A percentile compares a stretch with the other conserved stretches of the same genome.
phyloP scores from a whole-genome alignment of 2,888 invertebrate genomes.

The Mythimna loreyi region DNA sequence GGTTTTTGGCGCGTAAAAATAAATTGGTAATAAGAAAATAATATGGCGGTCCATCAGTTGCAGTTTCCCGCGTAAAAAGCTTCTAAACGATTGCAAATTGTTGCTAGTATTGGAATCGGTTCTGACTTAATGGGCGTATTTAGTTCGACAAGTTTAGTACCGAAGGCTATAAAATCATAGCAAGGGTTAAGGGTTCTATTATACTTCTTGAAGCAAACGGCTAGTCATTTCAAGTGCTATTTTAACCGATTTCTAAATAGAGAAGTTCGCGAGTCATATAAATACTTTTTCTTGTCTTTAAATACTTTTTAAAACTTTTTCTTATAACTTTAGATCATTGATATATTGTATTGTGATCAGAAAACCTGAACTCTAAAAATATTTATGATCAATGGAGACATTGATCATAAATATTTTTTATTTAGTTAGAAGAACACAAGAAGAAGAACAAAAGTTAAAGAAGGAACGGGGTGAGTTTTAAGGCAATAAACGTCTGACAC shows the following conservation, averaged over 20 bases:
- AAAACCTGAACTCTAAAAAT: too few relatives aligned
- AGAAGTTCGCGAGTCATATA: too few relatives aligned
- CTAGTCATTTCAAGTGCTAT: background rate
- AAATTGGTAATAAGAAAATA: constrained; percentile 59
- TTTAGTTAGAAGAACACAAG: too few relatives aligned
- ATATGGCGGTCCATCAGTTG: constrained; percentile 63
- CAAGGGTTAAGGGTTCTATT: background rate
- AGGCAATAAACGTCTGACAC: too few relatives aligned
- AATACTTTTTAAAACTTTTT: too few relatives aligned
- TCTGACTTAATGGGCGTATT: constrained; percentile 37
- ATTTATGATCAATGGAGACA: too few relatives aligned
- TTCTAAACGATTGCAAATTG: constrained; percentile 74
- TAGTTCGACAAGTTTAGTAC: constrained; percentile 29
- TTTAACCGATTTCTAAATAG: background rate
- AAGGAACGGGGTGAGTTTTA: too few relatives aligned
- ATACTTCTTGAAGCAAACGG: background rate
- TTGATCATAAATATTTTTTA: too few relatives aligned
- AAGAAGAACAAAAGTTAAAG: too few relatives aligned
- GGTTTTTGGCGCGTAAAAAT: constrained; percentile 10
- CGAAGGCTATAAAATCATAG: constrained; percentile 20
- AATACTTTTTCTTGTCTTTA: too few relatives aligned
- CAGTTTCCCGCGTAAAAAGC: constrained; percentile 69
- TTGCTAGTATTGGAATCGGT: constrained; percentile 55
- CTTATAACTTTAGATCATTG: too few relatives aligned
- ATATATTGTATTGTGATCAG: too few relatives aligned